These are phyloP conservation scores for Caenorhabditis panamensis DNA, from an alignment of 2,888 invertebrate species.

Conservation along the genomic window DNA sequence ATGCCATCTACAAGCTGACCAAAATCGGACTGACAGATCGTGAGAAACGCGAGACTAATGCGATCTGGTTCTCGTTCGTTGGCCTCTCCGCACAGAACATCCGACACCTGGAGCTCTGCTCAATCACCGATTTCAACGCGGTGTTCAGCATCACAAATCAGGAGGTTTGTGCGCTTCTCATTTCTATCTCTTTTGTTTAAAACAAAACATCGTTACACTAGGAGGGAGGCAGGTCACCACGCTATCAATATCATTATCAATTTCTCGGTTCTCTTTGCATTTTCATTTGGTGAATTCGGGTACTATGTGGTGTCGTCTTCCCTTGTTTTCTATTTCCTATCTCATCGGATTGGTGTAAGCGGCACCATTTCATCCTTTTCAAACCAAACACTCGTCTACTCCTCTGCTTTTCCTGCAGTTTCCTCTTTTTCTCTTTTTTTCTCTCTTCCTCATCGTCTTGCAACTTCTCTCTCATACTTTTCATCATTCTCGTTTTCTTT, in stretches of 20 bases:
- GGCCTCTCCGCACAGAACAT: constrained; percentile 65
- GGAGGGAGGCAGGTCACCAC: not conserved
- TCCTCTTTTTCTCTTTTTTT: constrained; percentile 11
- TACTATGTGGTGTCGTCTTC: not conserved
- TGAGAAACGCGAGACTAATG: constrained; percentile 46
- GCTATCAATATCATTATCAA: not conserved
- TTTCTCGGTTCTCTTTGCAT: not conserved
- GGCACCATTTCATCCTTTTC: not conserved
- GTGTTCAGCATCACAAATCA: constrained; percentile 56
- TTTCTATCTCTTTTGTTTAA: constrained; percentile 13
- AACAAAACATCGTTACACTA: not conserved
- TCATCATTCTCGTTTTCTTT: constrained; percentile 27
- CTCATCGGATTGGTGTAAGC: constrained; percentile 15
- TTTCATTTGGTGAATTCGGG: not conserved
- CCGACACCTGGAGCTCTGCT: constrained; percentile 66
- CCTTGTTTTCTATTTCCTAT: constrained; percentile 18
- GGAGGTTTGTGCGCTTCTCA: constrained; percentile 55
- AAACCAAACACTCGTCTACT: constrained; percentile 6
- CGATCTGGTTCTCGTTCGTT: constrained; percentile 63
- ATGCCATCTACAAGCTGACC: constrained; percentile 44
- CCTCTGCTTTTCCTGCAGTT: constrained; percentile 16
- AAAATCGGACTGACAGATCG: constrained; percentile 54
- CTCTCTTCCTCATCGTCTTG: constrained; percentile 31
- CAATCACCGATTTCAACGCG: constrained; percentile 60
- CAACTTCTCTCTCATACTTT: constrained; percentile 11